phyloP scores from a whole-genome alignment of 2,888 invertebrate species.

The Ophion ventricosus region DNA sequence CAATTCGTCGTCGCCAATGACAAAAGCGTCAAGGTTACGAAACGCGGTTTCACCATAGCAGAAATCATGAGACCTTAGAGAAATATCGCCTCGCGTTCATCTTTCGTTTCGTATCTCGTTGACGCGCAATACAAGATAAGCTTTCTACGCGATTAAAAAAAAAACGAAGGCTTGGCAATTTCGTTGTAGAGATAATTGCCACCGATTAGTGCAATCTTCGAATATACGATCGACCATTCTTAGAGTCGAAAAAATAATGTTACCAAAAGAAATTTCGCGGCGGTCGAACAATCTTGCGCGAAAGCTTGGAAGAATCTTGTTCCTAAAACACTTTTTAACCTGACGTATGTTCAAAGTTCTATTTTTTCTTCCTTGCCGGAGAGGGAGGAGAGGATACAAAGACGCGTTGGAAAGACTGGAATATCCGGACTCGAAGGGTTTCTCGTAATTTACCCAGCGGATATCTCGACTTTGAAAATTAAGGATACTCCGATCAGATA shows the following conservation, averaged over 20 bases:
- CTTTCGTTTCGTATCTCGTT: background rate
- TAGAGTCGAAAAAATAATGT: background rate
- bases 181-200: background rate
- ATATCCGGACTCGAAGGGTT: constrained; percentile 54
- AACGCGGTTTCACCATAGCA: constrained; percentile 93
- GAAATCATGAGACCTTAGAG: constrained; percentile 93
- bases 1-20: constrained; percentile 49
- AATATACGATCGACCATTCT: background rate
- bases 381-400: constrained; percentile 9
- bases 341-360: constrained; percentile 18
- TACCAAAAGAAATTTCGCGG: constrained; percentile 2
- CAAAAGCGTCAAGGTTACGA: constrained; percentile 79
- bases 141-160: background rate
- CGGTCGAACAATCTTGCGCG: no score
- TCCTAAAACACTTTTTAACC: constrained; percentile 49
- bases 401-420: constrained; percentile 33
- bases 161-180: background rate
- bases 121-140: background rate
- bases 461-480: constrained; percentile 71
- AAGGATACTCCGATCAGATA: constrained; percentile 79
- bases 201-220: background rate
- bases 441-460: constrained; percentile 55
- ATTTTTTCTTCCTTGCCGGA: constrained; percentile 2
- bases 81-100: background rate
- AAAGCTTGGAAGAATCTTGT: constrained; percentile 36